Conservation (phyloP, 2,113 vertebrate species). For the Labrus mixtus region DNA sequence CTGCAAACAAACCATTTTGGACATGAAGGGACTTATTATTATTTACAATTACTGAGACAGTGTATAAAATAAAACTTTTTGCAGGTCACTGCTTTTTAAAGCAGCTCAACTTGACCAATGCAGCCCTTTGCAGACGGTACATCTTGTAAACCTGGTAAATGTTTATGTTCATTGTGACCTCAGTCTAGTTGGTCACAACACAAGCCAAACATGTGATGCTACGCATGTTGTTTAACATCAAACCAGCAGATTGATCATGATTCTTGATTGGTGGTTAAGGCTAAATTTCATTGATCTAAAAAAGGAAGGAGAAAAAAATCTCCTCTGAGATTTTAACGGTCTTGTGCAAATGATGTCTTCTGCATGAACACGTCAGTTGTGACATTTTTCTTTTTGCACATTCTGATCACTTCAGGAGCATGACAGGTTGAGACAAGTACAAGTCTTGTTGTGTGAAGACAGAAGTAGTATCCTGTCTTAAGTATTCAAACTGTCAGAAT, state of each 20-base stretch:
- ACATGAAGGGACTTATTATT: not conserved
- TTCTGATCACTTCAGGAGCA: slow-evolving; percentile 1
- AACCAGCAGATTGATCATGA: not conserved
- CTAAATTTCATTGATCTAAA: too few species aligned
- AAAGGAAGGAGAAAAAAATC: too few species aligned
- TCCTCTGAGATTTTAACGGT: not conserved
- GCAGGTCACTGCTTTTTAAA: not conserved
- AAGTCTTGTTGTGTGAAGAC: slow-evolving; percentile 29
- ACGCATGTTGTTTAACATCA: not conserved
- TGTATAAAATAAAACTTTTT: not conserved
- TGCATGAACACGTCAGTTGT: slow-evolving; percentile 10
- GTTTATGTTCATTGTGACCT: not conserved
- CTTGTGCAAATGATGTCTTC: not conserved
- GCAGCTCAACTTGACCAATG: not conserved
- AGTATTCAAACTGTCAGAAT: slow-evolving; percentile 13
- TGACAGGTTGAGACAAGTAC: slow-evolving; percentile 43
- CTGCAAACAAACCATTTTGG: too few species aligned
- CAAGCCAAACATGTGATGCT: not conserved
- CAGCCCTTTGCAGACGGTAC: not conserved
- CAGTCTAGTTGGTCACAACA: not conserved
- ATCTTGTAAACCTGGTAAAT: not conserved
- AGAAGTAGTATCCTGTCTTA: slow-evolving; percentile 13
- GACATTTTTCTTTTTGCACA: slow-evolving; percentile 10
- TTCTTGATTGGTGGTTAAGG: too few species aligned
- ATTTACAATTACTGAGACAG: not conserved